Conservation (phyloP, 2,797 vertebrate species). For the Iguana delicatissima region DNA sequence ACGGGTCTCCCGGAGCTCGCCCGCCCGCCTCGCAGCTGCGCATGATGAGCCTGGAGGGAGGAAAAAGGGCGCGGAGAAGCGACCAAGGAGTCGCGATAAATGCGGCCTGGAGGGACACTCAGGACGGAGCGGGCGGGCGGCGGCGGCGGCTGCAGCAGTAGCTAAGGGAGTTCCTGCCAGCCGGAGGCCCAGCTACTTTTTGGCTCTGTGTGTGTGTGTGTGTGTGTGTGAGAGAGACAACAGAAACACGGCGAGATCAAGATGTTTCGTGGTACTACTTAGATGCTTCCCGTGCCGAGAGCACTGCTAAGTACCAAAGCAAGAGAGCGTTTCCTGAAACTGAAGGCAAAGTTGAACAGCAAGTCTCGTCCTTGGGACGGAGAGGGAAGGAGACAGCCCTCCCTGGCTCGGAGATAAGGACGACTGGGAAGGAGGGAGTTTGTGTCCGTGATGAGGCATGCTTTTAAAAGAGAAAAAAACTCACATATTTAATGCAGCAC, state of each 20-base stretch:
- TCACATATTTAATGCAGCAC: neutral
- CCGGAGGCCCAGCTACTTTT: neutral
- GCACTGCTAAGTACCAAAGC: neutral
- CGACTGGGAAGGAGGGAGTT: neutral
- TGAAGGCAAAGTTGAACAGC: neutral
- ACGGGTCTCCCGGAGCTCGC: no score
- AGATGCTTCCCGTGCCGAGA: slow-evolving; percentile 1
- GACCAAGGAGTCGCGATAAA: neutral
- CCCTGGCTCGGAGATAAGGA: no score
- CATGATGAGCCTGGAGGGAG: no score
- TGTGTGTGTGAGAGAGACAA: neutral
- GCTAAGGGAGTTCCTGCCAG: neutral
- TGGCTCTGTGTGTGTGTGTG: neutral
- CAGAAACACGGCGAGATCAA: neutral
- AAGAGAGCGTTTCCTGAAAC: neutral
- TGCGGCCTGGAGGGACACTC: slow-evolving; percentile 4
- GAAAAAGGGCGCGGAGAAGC: neutral
- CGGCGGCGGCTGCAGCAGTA: neutral
- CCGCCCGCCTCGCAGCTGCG: no score
- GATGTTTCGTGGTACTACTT: neutral
- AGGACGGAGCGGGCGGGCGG: neutral
- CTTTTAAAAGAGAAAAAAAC: neutral
- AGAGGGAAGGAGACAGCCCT: neutral
- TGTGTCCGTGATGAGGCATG: neutral
- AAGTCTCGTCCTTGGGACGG: neutral